These are phyloP conservation scores for Saccostrea echinata DNA, from an alignment of 1,140 invertebrate genomes.

Conservation along the genomic window DNA sequence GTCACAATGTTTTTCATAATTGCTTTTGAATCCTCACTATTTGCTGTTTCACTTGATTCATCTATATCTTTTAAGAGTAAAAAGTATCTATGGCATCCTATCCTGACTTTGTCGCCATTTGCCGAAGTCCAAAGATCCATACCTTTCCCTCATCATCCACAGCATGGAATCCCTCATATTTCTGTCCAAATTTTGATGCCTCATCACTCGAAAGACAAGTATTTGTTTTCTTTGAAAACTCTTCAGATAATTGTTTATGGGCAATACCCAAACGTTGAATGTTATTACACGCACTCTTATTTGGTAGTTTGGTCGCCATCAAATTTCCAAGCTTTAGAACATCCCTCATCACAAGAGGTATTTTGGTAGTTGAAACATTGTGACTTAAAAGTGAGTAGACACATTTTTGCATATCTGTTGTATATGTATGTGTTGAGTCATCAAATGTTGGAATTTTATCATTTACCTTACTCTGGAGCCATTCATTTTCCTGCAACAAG, in stretches of 20 bases:
- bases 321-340: constrained; percentile 46
- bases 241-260: constrained; percentile 46
- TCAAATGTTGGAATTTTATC: constrained; percentile 48
- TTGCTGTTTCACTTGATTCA: too few relatives aligned
- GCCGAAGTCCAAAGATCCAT: constrained; percentile 41
- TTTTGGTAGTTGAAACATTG: constrained; percentile 50
- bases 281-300: too few relatives aligned
- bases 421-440: constrained; percentile 41
- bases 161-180: constrained; percentile 54
- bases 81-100: too few relatives aligned
- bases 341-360: constrained; percentile 39
- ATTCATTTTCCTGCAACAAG: constrained; percentile 45
- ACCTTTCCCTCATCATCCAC: constrained; percentile 38
- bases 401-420: constrained; percentile 42
- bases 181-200: constrained; percentile 48
- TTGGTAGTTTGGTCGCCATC: constrained; percentile 41
- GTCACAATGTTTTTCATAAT: constrained; percentile 44
- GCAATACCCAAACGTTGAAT: constrained; percentile 24
- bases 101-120: constrained; percentile 41
- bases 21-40: too few relatives aligned
- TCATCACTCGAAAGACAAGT: constrained; percentile 53
- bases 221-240: constrained; percentile 41
- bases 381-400: constrained; percentile 44
- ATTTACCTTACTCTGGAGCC: constrained; percentile 33
- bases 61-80: too few relatives aligned